Conservation (phyloP, 2,113 vertebrate species). For the Dendropsophus ebraccatus region DNA sequence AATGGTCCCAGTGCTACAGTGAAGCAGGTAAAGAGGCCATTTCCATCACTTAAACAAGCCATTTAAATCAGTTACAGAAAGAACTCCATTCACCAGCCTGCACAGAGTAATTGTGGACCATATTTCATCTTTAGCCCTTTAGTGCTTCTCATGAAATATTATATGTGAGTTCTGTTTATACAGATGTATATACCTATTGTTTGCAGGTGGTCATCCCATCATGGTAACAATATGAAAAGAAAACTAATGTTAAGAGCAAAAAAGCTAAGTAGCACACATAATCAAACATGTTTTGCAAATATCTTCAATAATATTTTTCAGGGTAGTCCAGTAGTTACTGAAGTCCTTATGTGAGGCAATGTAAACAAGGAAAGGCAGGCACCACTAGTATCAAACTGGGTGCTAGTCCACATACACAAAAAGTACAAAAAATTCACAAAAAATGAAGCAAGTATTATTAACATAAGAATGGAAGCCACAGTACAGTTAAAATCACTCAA, state of each 20-base stretch:
- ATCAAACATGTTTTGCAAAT: neutral
- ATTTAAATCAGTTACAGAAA: slow-evolving; percentile 43
- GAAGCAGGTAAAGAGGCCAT: slow-evolving; percentile 54
- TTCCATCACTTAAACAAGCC: slow-evolving; percentile 53
- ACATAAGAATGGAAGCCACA: too few relatives aligned
- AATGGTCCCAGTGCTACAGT: slow-evolving; percentile 47
- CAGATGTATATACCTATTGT: neutral
- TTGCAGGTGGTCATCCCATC: neutral
- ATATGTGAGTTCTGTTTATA: slow-evolving; percentile 8
- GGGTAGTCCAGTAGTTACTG: neutral
- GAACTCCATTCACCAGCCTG: slow-evolving; percentile 24
- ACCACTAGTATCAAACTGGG: too few relatives aligned
- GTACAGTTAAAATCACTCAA: too few relatives aligned
- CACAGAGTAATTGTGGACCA: slow-evolving; percentile 8
- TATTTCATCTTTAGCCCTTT: slow-evolving; percentile 10
- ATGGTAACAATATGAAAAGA: neutral
- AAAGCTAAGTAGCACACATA: neutral
- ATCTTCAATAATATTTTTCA: slow-evolving; percentile 7
- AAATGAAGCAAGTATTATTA: too few relatives aligned
- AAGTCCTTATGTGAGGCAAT: too few relatives aligned
- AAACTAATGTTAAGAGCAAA: neutral
- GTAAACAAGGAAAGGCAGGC: too few relatives aligned
- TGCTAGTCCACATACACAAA: too few relatives aligned
- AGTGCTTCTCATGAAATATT: neutral
- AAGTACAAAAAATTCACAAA: too few relatives aligned